Evolutionary conservation across 2,113 vertebrate genomes (phyloP), one percentile per base, ranked within the genome.

Genomic region (Spea multiplicata): DNA sequence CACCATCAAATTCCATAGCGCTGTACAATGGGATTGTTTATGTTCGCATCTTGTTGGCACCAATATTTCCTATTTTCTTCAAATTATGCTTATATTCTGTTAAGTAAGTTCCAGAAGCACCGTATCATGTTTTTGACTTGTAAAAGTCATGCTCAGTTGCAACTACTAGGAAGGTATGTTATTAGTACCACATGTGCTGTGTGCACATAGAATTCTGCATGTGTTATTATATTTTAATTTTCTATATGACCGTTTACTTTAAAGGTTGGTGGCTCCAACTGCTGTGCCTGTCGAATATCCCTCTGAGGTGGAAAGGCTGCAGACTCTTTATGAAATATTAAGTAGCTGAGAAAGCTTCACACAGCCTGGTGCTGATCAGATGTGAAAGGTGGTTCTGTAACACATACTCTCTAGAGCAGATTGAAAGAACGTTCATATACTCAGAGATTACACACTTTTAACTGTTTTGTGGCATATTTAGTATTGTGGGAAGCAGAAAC

Each of bases 311-410:
- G 68, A 55, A 65, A 74, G 50, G 78, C 64, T 16, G 77, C 30
- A 79, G 70, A 53, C 47, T 44, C 48, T 67, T 74, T 65, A 80
- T 80, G 44, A 80, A 80, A 80, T 80, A 80, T 80, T 80, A 68
- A 80, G 71, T 48, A 74, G n/a, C 71, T 68, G 65, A 59, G 78
- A 80, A 80, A 80, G 78, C 71, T 71, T 80, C 78, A 80, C 65
- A 71, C 78, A 68, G 71, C 49, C 64, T 68, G 53, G 62, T 59
- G 65, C 78, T 80, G 64, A 80, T 80, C 78, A 64, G 53, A 80
- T 80, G 64, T 80, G 78, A 80, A 74, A 80, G 71, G 69, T 80
- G 71, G 52, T 80, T 80, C 71, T 80, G 75, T 71, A 80, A 80
- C 68, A 65, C 68, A 55, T 73, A 59, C 50, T 74, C 71, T 71